Conservation (phyloP, 2,888 invertebrate genomes). For the Pterostichus madidus region DNA sequence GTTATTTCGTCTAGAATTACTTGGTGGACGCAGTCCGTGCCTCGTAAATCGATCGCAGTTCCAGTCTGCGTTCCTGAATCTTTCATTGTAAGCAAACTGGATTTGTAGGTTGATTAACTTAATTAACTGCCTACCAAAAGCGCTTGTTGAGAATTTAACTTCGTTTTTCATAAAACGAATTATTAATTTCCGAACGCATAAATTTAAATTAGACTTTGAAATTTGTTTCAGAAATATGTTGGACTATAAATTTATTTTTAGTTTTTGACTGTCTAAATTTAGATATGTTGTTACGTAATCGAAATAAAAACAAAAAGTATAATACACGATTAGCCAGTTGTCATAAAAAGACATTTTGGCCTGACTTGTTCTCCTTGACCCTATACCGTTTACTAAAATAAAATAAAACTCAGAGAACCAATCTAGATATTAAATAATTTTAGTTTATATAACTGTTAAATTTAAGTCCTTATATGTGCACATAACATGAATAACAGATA, state of each 20-base stretch:
- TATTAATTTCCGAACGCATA: constrained; percentile 7
- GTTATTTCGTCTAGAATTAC: constrained; percentile 52
- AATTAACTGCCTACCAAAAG: constrained; percentile 32
- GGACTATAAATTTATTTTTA: constrained; percentile 39
- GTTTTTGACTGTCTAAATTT: neutral
- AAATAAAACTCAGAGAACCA: neutral
- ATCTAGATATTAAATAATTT: neutral
- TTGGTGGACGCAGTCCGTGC: constrained; percentile 7
- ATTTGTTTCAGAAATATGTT: neutral
- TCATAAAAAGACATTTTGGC: constrained; percentile 11
- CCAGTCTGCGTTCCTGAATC: constrained; percentile 33
- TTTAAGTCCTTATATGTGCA: neutral
- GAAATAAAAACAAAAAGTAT: constrained; percentile 10
- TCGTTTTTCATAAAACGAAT: constrained; percentile 33
- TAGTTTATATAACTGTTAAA: neutral
- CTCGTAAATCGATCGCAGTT: constrained; percentile 47
- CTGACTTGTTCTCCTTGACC: constrained; percentile 6
- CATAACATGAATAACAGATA: neutral
- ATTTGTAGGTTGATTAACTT: constrained; percentile 47
- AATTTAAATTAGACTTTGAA: neutral
- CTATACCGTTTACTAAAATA: neutral
- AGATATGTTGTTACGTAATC: constrained; percentile 11
- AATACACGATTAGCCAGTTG: neutral
- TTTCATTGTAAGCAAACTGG: constrained; percentile 11
- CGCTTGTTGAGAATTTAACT: constrained; percentile 26